A percentile compares a stretch with the other conserved stretches of the same genome.
phyloP scores from a whole-genome alignment of 2,888 invertebrate genomes.

The Lasioglossum figueresi region DNA sequence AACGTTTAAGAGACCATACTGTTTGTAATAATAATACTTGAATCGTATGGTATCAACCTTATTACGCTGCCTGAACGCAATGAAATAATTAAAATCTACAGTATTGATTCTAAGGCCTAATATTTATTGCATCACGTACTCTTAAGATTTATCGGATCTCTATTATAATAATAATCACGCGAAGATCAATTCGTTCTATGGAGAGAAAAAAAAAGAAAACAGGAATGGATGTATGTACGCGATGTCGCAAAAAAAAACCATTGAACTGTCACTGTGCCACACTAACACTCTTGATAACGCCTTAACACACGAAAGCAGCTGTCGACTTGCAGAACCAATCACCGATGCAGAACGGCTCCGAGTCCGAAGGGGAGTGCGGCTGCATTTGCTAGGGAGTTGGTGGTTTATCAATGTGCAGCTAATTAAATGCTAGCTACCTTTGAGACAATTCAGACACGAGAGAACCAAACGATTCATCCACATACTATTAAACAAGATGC shows the following conservation, averaged over 20 bases:
- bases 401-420: constrained; percentile 63
- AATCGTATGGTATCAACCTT: neutral
- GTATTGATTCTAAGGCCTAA: constrained; percentile 29
- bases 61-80: constrained; percentile 46
- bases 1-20: constrained; percentile 40
- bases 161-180: constrained; percentile 3
- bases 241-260: neutral
- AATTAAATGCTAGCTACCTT: constrained; percentile 57
- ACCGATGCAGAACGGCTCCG: constrained; percentile 91
- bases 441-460: constrained; percentile 59
- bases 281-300: constrained; percentile 64
- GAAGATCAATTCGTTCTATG: neutral
- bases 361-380: constrained; percentile 92
- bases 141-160: constrained; percentile 24
- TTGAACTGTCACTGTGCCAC: constrained; percentile 24
- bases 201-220: neutral
- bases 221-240: constrained; percentile 1
- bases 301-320: constrained; percentile 86
- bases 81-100: constrained; percentile 19
- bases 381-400: constrained; percentile 89
- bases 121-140: constrained; percentile 16
- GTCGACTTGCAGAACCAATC: constrained; percentile 93
- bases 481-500: constrained; percentile 69
- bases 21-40: constrained; percentile 38
- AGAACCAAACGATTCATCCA: constrained; percentile 65